Percentiles rank a stretch among this genome's conserved stretches.
Evolutionary conservation across 2,113 vertebrate species (phyloP).

Genomic region (Numida meleagris): DNA sequence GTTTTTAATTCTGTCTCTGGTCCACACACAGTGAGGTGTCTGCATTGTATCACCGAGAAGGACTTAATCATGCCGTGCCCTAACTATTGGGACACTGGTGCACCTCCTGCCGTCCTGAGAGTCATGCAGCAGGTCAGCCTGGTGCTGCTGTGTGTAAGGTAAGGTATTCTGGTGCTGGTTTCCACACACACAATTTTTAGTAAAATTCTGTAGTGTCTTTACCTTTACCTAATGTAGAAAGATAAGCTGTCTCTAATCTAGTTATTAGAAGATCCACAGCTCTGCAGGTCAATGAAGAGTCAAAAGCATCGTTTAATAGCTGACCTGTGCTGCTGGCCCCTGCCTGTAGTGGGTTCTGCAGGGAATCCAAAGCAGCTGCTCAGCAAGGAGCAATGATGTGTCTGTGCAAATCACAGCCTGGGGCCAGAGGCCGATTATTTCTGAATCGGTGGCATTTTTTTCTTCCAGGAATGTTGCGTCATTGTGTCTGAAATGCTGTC

Average conservation of each 20-base stretch:
- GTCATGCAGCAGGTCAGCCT: not conserved
- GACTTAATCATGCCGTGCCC: accelerated
- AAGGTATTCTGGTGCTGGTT: not conserved
- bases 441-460: not conserved
- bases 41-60: not conserved
- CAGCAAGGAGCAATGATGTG: not conserved
- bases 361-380: constrained; percentile 23
- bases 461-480: constrained; percentile 16
- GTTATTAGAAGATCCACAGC: not conserved
- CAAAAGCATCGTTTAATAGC: constrained; percentile 18
- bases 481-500: not conserved
- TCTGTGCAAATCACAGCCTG: not conserved
- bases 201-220: not conserved
- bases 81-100: not conserved
- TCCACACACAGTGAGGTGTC: not conserved
- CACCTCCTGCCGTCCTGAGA: not conserved
- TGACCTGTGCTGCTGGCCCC: constrained; percentile 3
- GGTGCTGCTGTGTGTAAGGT: not conserved
- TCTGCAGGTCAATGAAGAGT: constrained; percentile 2
- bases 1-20: not conserved
- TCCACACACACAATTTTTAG: not conserved
- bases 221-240: not conserved
- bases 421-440: not conserved
- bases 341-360: not conserved
- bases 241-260: not conserved